Evolutionary conservation across 2,888 invertebrate species (phyloP), one percentile per base, ranked within the genome.

Genomic region (Sphecodes monilicornis): DNA sequence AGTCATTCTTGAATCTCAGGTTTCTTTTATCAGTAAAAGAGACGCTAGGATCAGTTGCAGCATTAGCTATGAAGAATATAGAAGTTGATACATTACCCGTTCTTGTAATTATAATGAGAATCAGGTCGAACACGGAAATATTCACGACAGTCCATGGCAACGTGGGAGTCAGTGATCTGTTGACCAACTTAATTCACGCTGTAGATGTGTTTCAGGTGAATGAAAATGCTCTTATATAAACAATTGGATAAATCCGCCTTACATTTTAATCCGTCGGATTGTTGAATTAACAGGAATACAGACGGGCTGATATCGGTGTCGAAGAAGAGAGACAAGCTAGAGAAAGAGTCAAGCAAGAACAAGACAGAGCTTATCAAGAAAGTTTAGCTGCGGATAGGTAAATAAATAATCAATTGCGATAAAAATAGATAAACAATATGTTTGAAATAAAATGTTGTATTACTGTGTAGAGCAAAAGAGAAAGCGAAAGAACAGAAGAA

Each of bases 361-460:
- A 99, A 95, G 99, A 99, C 95, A 97, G 97, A 94, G 99, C 99
- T 0, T 99, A 98, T 95, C 97, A 98, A 94, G 97, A 96, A 93
- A 99, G 99, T 90, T 96, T 99, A 78, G 97, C 97, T 93, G 97
- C 97, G 0, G 98, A 98, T 95, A 97, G 97, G 97, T 97, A 93
- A 90, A 74, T 84, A 74, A 76, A 29, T 60, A 78, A 64, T 39
- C 13, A n/a, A 32, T 39, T 13, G 22, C 16, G 10, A 43, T 68
- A 46, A 16, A 8, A 18, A 64, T 22, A 8, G 64, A 50, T 41
- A n/a, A 5, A 60, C 29, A 41, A 43, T 26, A 54, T 13, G 73
- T 75, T 68, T 60, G 26, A 29, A 11, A 64, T 54, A 32, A 36
- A 57, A 16, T 13, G 54, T 22, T 36, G 29, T 60, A 46, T 41